Evolutionary conservation across 2,888 invertebrate genomes (phyloP).

Genomic region (Melanophora roralis): DNA sequence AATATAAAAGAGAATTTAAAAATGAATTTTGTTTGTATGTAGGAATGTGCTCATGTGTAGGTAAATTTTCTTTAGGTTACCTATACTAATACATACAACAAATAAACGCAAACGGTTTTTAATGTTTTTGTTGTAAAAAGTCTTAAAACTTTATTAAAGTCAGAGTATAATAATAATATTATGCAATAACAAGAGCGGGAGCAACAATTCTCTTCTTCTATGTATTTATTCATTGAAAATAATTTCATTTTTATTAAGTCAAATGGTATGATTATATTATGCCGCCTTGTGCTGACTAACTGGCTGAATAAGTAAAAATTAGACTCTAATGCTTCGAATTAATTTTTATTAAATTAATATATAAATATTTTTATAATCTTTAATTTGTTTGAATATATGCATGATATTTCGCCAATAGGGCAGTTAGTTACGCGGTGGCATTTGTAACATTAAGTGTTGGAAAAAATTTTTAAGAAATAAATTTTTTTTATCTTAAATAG

Average conservation of each 20-base stretch:
- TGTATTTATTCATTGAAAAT: constrained; percentile 30
- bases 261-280: constrained; percentile 56
- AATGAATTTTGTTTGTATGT: constrained; percentile 21
- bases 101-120: not conserved
- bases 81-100: not conserved
- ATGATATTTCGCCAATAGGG: not conserved
- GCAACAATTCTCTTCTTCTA: not conserved
- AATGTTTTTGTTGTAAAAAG: constrained; percentile 23
- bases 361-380: constrained; percentile 57
- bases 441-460: not conserved
- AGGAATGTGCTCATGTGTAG: not conserved
- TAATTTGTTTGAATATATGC: constrained; percentile 58
- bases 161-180: constrained; percentile 27
- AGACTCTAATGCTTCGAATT: constrained; percentile 72
- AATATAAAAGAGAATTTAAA: constrained; percentile 35
- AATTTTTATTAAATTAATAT: constrained; percentile 62
- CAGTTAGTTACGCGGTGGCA: not conserved
- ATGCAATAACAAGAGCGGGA: not conserved
- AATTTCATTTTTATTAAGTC: constrained; percentile 55
- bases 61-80: not conserved
- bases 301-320: constrained; percentile 63
- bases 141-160: constrained; percentile 42
- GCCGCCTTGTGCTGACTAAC: constrained; percentile 54
- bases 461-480: too few relatives aligned
- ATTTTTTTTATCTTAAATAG: too few relatives aligned